A percentile compares a stretch with the other conserved stretches of the same genome.
phyloP scores from a whole-genome alignment of 2,797 vertebrate genomes.

The Glyptemys insculpta region DNA sequence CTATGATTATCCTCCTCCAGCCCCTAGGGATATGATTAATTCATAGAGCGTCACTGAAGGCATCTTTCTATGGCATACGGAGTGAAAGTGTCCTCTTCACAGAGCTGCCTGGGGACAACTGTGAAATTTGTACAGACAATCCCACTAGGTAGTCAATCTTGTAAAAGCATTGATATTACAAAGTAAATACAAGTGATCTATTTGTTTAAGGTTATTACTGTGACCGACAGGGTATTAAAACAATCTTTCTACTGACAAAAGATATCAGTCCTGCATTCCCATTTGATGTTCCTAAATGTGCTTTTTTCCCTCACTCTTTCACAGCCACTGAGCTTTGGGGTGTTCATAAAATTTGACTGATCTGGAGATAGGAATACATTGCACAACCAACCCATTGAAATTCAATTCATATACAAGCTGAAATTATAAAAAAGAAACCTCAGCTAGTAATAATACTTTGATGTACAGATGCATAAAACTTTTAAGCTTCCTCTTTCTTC shows the following conservation, averaged over 20 bases:
- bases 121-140: constrained; percentile 82
- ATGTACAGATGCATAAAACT: constrained; percentile 76
- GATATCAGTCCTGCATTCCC: constrained; percentile 64
- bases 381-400: constrained; percentile 68
- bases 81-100: constrained; percentile 78
- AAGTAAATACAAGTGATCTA: constrained; percentile 82
- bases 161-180: constrained; percentile 82
- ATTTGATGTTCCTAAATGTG: constrained; percentile 70
- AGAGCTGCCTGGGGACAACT: constrained; percentile 74
- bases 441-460: constrained; percentile 73
- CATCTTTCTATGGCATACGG: constrained; percentile 69
- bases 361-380: constrained; percentile 48
- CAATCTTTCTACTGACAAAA: constrained; percentile 80
- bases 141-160: constrained; percentile 80
- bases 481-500: constrained; percentile 72
- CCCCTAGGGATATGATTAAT: constrained; percentile 78
- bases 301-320: constrained; percentile 60
- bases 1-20: constrained; percentile 69
- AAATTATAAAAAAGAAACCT: constrained; percentile 69
- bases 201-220: constrained; percentile 84
- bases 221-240: constrained; percentile 80
- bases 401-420: constrained; percentile 67
- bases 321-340: constrained; percentile 60
- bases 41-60: constrained; percentile 75
- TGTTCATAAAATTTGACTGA: constrained; percentile 65